A percentile compares a stretch with the other conserved stretches of the same genome.
phyloP scores from a whole-genome alignment of 2,888 invertebrate genomes.

The Nomada lathburiana region DNA sequence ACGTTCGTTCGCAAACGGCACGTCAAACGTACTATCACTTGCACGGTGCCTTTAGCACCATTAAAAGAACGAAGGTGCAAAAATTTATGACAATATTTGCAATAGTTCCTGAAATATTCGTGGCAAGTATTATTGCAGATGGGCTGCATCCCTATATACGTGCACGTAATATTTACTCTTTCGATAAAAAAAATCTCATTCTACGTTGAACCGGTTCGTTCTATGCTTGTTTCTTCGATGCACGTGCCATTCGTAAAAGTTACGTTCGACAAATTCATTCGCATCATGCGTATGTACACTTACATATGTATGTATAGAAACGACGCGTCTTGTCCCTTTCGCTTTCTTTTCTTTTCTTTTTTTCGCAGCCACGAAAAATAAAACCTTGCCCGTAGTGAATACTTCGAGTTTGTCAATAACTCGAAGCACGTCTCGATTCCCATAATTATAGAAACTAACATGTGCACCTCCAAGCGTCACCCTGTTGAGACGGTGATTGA shows the following conservation, averaged over 20 bases:
- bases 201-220: not conserved
- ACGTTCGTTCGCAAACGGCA: not conserved
- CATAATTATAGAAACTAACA: slow-evolving; percentile 72
- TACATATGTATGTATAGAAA: slow-evolving; percentile 41
- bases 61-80: slow-evolving; percentile 45
- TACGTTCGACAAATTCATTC: slow-evolving; percentile 28
- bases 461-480: slow-evolving; percentile 79
- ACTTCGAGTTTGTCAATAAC: slow-evolving; percentile 32
- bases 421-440: slow-evolving; percentile 36
- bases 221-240: not conserved
- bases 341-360: not conserved
- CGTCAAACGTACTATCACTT: slow-evolving; percentile 21
- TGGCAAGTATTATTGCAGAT: slow-evolving; percentile 36
- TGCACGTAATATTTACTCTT: not conserved
- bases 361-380: slow-evolving; percentile 39
- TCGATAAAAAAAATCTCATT: slow-evolving; percentile 36
- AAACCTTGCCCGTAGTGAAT: slow-evolving; percentile 40
- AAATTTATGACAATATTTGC: slow-evolving; percentile 43
- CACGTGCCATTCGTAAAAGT: slow-evolving; percentile 11
- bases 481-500: slow-evolving; percentile 77
- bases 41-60: slow-evolving; percentile 17
- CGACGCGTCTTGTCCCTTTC: slow-evolving; percentile 17
- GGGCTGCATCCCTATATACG: slow-evolving; percentile 22
- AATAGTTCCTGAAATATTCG: slow-evolving; percentile 29
- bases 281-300: slow-evolving; percentile 47